Base-by-base conservation (phyloP, 1,140 invertebrate genomes). In the Phthorimaea operculella region DNA sequence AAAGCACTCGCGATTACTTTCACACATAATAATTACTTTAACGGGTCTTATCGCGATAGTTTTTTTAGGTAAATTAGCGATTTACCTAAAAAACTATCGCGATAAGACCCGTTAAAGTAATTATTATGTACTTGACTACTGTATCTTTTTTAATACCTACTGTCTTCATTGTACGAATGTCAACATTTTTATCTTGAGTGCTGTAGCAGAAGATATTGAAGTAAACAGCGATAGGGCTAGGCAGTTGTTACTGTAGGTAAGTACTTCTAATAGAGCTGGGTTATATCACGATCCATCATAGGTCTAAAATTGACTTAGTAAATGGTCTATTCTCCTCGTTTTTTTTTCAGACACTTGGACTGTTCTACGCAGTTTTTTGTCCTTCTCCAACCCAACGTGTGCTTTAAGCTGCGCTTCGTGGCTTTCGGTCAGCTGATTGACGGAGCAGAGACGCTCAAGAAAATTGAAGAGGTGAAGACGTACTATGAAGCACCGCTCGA, bases 331-430 rank as follows among this genome's bases (percentile, higher is more conserved):
- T 39, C 36, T n/a, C 36, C 10, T 12, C 3, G 36, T 9, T 39
- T 39, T 39, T n/a, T 10, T 39, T 39, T 1, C n/a, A 47, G 80
- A 62, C 80, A 88, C 57, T 71, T 70, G 7, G 74, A 87, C 51
- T 95, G 95, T 74, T 90, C 89, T 9, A 91, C 90, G 50, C 93
- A 96, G 74, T 95, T 96, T 72, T 92, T 93, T 68, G 88, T 96
- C 17, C 89, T 92, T 11, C 79, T 94, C n/a, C 90, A 90, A 60
- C 88, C 91, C 1, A 89, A 90, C 42, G 85, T 89, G 51, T 94
- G 93, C 88, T 89, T 95, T 80, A 89, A 93, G 74, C 85, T 87
- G 36, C 90, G 90, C 68, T 94, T 94, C 68, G 91, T 94, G 7
- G 92, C 94, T 17, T 95, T 96, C 79, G 94, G 93, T 12, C 87